Conservation (phyloP, 2,797 vertebrate species). For the Anolis apletophallus region DNA sequence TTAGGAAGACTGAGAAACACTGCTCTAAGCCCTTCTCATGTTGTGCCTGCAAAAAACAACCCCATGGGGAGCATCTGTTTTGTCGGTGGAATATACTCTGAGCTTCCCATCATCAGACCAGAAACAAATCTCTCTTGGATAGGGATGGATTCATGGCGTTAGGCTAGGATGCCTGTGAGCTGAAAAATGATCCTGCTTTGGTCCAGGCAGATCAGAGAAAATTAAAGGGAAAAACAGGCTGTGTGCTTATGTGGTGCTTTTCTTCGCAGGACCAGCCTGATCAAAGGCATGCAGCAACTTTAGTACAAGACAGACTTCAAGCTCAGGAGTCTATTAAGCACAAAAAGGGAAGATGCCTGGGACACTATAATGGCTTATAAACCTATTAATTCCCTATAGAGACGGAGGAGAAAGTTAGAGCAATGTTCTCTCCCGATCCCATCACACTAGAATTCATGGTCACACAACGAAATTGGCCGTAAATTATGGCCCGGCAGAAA, state of each 20-base stretch:
- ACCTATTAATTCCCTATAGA: no score
- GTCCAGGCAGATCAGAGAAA: neutral
- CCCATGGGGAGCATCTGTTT: slow-evolving; percentile 51
- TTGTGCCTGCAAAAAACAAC: neutral
- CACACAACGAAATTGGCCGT: neutral
- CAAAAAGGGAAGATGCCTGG: neutral
- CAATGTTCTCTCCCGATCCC: neutral
- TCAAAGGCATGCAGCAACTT: neutral
- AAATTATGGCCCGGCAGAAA: no score
- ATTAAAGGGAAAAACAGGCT: neutral
- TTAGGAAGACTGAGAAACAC: no score
- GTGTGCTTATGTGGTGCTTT: neutral
- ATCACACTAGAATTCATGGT: neutral
- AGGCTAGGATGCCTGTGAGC: neutral
- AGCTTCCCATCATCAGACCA: slow-evolving; percentile 36
- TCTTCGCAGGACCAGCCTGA: neutral
- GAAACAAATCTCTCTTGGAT: slow-evolving; percentile 41
- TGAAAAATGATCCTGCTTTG: neutral
- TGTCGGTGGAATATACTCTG: slow-evolving; percentile 31
- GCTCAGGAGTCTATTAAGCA: neutral
- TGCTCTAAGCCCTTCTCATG: neutral
- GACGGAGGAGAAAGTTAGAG: neutral
- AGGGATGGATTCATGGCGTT: neutral
- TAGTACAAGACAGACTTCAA: neutral
- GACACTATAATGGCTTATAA: no score